Evolutionary conservation across 2,113 vertebrate genomes (phyloP).

Genomic region (Sclerurus mexicanus): DNA sequence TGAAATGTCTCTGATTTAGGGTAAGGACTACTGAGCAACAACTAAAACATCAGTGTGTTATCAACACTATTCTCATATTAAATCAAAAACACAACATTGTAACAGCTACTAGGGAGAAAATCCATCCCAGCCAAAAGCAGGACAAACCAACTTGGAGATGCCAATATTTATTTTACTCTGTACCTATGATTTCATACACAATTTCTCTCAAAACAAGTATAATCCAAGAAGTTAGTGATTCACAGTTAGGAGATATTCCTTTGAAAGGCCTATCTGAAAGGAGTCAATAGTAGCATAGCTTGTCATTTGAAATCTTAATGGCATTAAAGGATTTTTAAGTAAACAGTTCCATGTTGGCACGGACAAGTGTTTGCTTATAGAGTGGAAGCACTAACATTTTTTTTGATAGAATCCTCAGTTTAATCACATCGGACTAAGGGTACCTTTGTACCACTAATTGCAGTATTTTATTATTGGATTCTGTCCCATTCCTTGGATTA

Average conservation of each 20-base stretch:
- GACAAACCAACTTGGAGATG: background rate
- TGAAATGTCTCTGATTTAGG: background rate
- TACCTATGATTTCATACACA: background rate
- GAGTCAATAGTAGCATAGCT: background rate
- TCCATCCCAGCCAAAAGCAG: background rate
- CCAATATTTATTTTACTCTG: background rate
- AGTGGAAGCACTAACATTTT: slow-evolving; percentile 29
- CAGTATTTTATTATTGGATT: slow-evolving; percentile 41
- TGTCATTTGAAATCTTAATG: slow-evolving; percentile 62
- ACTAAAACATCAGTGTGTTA: background rate
- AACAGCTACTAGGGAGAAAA: background rate
- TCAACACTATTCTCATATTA: background rate
- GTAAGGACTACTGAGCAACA: background rate
- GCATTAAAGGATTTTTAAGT: slow-evolving; percentile 58
- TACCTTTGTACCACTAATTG: slow-evolving; percentile 56
- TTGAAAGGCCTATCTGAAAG: background rate
- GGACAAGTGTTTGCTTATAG: slow-evolving; percentile 41
- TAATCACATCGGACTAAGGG: background rate
- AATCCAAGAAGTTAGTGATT: background rate
- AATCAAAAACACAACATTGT: background rate
- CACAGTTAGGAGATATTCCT: background rate
- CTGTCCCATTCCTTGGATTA: background rate
- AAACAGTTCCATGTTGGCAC: background rate
- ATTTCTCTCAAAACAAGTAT: background rate
- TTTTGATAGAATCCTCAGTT: slow-evolving; percentile 51